These are phyloP conservation scores for Salmo trutta DNA, from an alignment of 2,797 vertebrate genomes.

Conservation along the genomic window DNA sequence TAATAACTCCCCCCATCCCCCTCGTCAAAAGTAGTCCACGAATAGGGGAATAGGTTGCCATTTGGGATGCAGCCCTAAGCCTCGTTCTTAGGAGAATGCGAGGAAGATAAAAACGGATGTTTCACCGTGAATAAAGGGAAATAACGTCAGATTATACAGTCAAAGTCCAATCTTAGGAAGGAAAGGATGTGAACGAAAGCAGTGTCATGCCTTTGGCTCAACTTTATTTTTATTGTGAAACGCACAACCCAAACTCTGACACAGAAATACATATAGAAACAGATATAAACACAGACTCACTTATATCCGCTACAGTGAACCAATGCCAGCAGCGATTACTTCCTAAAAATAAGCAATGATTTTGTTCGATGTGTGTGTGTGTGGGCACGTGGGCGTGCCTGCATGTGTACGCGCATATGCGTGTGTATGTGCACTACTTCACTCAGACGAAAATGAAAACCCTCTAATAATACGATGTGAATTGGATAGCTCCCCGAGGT, in stretches of 20 bases:
- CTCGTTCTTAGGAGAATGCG: not conserved
- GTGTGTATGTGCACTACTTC: slow-evolving; percentile 5
- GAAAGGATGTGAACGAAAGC: slow-evolving; percentile 3
- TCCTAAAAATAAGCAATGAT: not conserved
- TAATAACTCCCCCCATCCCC: slow-evolving; percentile 11
- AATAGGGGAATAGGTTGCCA: not conserved
- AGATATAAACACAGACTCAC: not conserved
- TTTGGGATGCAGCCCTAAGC: not conserved
- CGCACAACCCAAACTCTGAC: not conserved
- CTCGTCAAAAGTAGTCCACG: not conserved
- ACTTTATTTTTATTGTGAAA: slow-evolving; percentile 44
- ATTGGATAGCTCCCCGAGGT: slow-evolving; percentile 57
- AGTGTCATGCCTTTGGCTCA: slow-evolving; percentile 44
- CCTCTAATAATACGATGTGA: slow-evolving; percentile 52
- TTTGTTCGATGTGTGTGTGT: slow-evolving; percentile 13
- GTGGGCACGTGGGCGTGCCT: slow-evolving; percentile 24
- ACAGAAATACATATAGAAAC: not conserved
- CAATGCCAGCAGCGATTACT: slow-evolving; percentile 18
- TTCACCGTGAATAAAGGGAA: slow-evolving; percentile 47
- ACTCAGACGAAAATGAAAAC: slow-evolving; percentile 63
- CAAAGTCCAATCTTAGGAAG: not conserved
- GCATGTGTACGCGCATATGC: not conserved
- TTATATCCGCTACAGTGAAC: slow-evolving; percentile 52
- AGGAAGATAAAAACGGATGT: not conserved
- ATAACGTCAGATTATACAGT: slow-evolving; percentile 45